Evolutionary conservation across 2,888 invertebrate species (phyloP), one percentile per base, ranked within the genome.

Genomic region (Caenorhabditis virilis): DNA sequence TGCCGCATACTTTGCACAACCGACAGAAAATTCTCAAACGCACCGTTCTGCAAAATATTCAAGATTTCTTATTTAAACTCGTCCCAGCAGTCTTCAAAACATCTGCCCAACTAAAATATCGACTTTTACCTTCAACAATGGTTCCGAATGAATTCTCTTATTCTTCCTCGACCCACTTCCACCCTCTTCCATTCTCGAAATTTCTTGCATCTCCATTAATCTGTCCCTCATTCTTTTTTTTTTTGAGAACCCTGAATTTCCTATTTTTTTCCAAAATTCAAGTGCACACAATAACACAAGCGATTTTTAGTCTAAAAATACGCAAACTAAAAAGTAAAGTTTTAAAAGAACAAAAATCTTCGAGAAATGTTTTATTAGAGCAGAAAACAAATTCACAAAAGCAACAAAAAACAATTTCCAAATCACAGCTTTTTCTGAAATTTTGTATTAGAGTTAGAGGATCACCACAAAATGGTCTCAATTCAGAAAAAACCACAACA

Each of bases 1-100:
- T 62, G 62, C 4, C 62, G 56, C 18, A 53, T 48, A 23, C 27
- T 36, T 23, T 62, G 56, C 33, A 62, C 47, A 9, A 30, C 47
- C 9, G 51, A 35, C 35, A 62, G 20, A 36, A 62, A 62, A 2
- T 56, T 30, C 16, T 56, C 51, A 16, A 62, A 27, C 1, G 55
- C 46, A n/a, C 30, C 45, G 16, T 61, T 51, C 2, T 41, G 9
- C 27, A 7, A 15, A 9, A 9, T 15, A 36, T 36, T 36, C n/a
- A 7, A 36, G n/a, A n/a, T 36, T 38, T 23, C 38, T 49, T n/a
- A 23, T 35, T 49, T 33, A 20, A 26, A 5, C 13, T 30, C 30
- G 7, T 6, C 30, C 30, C 30, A 30, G 30, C 30, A 30, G 6
- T 30, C 30, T 30, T 13, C n/a, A n/a, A n/a, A n/a, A n/a, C n/a